Base-by-base conservation (phyloP, 2,888 invertebrate genomes). In the Drosophila greeni region DNA sequence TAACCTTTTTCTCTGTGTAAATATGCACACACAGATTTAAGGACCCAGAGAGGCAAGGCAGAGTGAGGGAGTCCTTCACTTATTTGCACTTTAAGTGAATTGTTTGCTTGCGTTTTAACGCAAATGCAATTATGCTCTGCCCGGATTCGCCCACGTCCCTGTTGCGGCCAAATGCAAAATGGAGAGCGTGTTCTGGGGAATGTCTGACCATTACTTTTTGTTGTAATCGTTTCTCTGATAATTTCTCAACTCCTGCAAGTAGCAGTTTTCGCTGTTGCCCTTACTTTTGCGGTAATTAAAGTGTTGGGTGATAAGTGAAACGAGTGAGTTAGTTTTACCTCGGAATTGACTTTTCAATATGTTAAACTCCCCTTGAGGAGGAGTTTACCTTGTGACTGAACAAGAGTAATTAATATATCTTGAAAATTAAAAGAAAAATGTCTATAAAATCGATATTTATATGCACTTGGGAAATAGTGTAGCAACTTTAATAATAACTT, bases 31-130 rank as follows among this genome's bases (percentile, higher is more conserved):
- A 59, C 23, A 37, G 37, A 52, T 16, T n/a, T 48, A 37, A 20
- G 36, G 55, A 31, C 45, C 14, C 29, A 20, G 60, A 36, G 24
- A 26, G 39, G 24, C 37, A 62, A 40, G 2, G 20, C 1, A 16
- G 29, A 39, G 48, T 43, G 47, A 42, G 39, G 26, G 49, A 51
- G 48, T 66, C 65, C 70, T 69, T 51, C 70, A 81, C 77, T 81
- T 83, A 81, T 84, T 83, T 84, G 76, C 80, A 82, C 79, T 81
- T 71, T 77, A 84, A 80, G 77, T 84, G 82, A 84, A 82, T 84
- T 84, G 83, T 82, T 84, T 84, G 80, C 74, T 76, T 83, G 85
- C 76, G 76, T 83, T 76, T 84, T 74, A 83, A 85, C 78, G 76
- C 82, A 84, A 84, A 80, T 84, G 82, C 78, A 83, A 83, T 84